Evolutionary conservation across 2,113 vertebrate species (phyloP), one percentile per base, ranked within the genome.

Genomic region (Hassar affinis): DNA sequence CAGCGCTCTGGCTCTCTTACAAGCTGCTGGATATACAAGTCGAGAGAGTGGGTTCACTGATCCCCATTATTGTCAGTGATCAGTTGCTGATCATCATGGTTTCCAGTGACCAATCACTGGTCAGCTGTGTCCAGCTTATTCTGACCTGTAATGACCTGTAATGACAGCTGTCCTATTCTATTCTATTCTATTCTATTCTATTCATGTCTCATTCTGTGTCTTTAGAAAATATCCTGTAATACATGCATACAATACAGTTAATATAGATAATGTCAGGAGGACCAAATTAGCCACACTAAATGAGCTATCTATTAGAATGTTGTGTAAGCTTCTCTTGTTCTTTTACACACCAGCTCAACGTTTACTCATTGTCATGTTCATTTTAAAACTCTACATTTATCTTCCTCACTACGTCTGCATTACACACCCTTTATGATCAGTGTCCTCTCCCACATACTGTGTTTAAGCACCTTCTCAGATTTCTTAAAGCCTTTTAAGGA

Each of bases 401-500:
- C 6, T 56, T 52, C 4, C 1, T 52, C 8, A 22, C 8, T 4
- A 42, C 25, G 42, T 42, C 35, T 42, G 9, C 7, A 8, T 35
- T 17, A 52, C 68, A 6, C 12, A 10, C 14, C n/a, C n/a, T 18
- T 51, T 75, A 51, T 33, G 27, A 75, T 77, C 27, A 33, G 17
- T 2, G 7, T 18, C 11, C 11, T 38, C 51, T 56, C 30, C 3
- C 0, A 0, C 35, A 51, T 22, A 35, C 30, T 54, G 51, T 51
- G 71, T 54, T 76, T 11, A 52, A 56, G 7, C 1, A 18, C 20
- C 4, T 79, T 59, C 71, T 77, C 52, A 27, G n/a, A 30, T 30
- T 56, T 69, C 27, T 59, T 80, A 69, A 81, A 78, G 79, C 89
- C 89, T 90, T 90, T 90, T 90, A 90, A 88, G 89, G 89, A 83